phyloP scores from a whole-genome alignment of 1,140 invertebrate species.

The Neelides sp. region DNA sequence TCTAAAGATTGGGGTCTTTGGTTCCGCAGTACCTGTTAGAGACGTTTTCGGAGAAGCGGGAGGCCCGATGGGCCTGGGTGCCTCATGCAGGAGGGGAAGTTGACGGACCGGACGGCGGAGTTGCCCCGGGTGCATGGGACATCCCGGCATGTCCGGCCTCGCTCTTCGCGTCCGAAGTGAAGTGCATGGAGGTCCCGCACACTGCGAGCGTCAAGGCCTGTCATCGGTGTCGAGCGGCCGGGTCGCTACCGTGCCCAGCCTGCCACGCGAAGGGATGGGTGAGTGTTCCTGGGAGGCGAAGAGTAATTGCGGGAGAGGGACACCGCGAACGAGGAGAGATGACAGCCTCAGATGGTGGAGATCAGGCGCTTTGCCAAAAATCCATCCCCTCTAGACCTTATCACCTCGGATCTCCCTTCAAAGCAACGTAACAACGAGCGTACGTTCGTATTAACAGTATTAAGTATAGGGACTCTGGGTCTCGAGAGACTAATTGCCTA shows the following conservation, averaged over 20 bases:
- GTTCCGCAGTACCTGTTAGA: constrained; percentile 46
- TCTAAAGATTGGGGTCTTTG: not conserved
- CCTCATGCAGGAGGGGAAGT: constrained; percentile 42
- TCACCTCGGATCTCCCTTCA: no score
- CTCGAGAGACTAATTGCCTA: no score
- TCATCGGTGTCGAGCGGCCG: constrained; percentile 41
- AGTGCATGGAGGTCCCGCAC: constrained; percentile 42
- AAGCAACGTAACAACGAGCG: no score
- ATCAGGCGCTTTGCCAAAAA: no score
- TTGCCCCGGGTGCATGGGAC: constrained; percentile 45
- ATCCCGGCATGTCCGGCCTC: constrained; percentile 37
- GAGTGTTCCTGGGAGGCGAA: constrained; percentile 21
- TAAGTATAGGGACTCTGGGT: no score
- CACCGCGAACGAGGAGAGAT: no score
- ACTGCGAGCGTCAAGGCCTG: constrained; percentile 46
- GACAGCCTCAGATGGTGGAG: no score
- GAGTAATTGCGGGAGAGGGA: no score
- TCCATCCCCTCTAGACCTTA: no score
- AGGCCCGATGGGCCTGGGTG: constrained; percentile 43
- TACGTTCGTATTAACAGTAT: no score
- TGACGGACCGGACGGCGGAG: constrained; percentile 39
- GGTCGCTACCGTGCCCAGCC: constrained; percentile 40
- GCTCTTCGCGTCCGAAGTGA: constrained; percentile 40
- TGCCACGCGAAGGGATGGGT: constrained; percentile 45
- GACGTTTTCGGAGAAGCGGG: constrained; percentile 46